Percentiles rank a stretch among this genome's conserved stretches.
Evolutionary conservation across 2,113 vertebrate species (phyloP).

Genomic region (Lycaon pictus): DNA sequence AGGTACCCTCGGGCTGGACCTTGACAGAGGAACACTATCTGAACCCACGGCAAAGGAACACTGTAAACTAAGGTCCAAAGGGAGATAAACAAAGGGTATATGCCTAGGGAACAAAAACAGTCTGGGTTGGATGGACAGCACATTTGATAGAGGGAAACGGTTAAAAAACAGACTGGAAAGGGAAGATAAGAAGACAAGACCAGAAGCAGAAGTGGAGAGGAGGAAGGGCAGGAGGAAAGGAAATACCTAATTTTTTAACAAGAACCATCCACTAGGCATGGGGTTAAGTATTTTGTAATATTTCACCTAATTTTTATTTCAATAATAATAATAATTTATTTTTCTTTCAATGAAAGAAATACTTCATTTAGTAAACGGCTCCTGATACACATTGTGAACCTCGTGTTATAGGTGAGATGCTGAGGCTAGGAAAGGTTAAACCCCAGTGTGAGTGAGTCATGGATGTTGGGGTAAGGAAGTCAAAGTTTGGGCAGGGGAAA

Average conservation of each 20-base stretch:
- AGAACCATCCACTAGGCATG: neutral
- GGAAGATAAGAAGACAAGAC: neutral
- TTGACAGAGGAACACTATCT: neutral
- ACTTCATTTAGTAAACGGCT: neutral
- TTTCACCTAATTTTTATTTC: neutral
- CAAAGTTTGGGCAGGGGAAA: neutral
- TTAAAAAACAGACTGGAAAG: neutral
- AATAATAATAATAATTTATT: neutral
- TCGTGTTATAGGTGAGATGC: neutral
- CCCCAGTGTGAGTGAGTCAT: rapidly evolving
- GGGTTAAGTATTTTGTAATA: neutral
- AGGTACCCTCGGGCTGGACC: neutral
- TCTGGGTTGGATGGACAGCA: neutral
- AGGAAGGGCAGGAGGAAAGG: neutral
- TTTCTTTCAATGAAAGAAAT: neutral
- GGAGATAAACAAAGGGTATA: neutral
- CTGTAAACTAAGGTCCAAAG: neutral
- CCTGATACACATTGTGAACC: too few species aligned
- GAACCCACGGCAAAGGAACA: neutral
- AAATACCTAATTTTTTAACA: neutral
- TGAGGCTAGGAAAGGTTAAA: neutral
- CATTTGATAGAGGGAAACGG: neutral
- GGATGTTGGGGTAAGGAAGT: neutral
- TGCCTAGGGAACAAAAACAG: neutral
- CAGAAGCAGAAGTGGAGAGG: neutral